Conservation (phyloP, 2,888 invertebrate genomes). For the Tenthredo notha region DNA sequence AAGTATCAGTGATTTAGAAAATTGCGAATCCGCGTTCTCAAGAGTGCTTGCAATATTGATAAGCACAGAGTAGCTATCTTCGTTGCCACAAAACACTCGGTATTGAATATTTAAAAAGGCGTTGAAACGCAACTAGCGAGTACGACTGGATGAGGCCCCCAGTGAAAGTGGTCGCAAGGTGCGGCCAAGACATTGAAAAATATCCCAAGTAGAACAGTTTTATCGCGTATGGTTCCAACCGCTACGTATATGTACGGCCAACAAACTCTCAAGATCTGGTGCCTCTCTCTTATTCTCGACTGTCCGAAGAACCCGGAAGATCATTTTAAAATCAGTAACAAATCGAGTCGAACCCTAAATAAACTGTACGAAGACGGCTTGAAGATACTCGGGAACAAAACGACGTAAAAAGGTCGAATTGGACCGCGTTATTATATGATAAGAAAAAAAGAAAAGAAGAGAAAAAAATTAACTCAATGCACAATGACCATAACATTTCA, state of each 20-base stretch:
- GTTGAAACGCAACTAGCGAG: conserved; percentile 6
- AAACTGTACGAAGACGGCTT: neutral
- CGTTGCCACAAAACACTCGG: neutral
- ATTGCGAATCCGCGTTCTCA: neutral
- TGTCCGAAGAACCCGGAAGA: neutral
- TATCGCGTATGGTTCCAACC: conserved; percentile 18
- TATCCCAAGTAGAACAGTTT: conserved; percentile 51
- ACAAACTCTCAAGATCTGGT: conserved; percentile 4
- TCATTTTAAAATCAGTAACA: neutral
- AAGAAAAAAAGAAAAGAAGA: neutral
- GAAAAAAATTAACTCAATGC: neutral
- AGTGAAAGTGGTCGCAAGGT: conserved; percentile 53
- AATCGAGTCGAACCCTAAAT: neutral
- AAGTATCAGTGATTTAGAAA: neutral
- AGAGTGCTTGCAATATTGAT: neutral
- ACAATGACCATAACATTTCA: neutral
- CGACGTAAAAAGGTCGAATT: neutral
- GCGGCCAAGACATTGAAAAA: conserved; percentile 53
- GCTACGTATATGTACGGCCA: neutral
- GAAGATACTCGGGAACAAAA: neutral
- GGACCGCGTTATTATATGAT: neutral
- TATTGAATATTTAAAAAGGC: neutral
- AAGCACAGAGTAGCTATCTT: neutral
- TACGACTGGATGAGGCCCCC: neutral
- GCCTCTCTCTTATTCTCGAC: conserved; percentile 36